Base-by-base conservation (phyloP, 2,113 vertebrate genomes). In the Delphinapterus leucas region DNA sequence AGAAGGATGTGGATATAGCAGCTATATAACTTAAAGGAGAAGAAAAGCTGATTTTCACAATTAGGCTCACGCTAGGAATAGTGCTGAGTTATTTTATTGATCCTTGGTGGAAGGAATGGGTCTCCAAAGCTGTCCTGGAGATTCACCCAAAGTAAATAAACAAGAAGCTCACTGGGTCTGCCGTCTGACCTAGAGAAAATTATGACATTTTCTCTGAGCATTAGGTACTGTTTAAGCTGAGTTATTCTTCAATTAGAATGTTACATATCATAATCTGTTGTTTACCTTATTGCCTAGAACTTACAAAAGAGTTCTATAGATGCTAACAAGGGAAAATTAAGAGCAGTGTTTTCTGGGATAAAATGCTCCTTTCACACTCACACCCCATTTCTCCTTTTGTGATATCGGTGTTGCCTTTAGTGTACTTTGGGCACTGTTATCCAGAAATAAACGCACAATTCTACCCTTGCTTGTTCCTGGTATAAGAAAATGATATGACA, bases 51-150 rank as follows among this genome's bases (percentile, higher is more conserved):
- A 17, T 91, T 97, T 96, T 84, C 25, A 90, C 44, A 63, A 58
- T 87, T 81, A 88, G 60, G 9, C 4, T 53, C 47, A 47, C 60
- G 86, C 23, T 89, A 60, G 38, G 18, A 93, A 67, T 36, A 65
- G 31, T 47, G 15, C 36, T 77, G 53, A 85, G 60, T 82, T 97
- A 47, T 83, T 93, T 70, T 74, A 63, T 89, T 94, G 58, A 68
- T 95, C 44, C 1, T 87, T 47, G 65, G 11, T 85, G 28, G 36
- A 84, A 92, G 65, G 25, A 96, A 93, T 93, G 10, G 85, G 70
- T 97, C 36, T 96, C 21, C 92, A 60, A 98, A 84, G 41, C 89
- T 97, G 96, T 93, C 38, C 67, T 91, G 8, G 96, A 88, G 41
- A 80, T 97, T 96, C 6, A 1, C 18, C 11, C 21, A 87, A 96